Base-by-base conservation (phyloP, 2,797 vertebrate genomes). In the Lates japonicus region DNA sequence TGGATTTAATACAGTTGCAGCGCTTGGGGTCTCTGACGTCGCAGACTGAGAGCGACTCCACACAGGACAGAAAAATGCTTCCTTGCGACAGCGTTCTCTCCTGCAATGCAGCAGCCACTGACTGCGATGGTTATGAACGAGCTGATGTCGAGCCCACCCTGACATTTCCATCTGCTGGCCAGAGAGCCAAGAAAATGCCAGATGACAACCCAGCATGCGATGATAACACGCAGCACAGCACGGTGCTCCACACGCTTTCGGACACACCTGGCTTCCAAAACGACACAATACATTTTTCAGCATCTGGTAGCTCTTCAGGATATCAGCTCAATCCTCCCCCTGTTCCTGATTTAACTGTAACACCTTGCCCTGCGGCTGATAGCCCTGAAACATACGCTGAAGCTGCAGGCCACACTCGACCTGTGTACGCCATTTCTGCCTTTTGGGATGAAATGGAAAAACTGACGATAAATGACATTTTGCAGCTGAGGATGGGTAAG, bases 401-500 rank as follows among this genome's bases (percentile, higher is more conserved):
- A 79, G 77, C 85, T 1, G 22, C 67, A 3, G 92, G 90, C 29
- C 72, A 85, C 64, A 7, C 70, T 75, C 89, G 33, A 12, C 92
- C 94, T 0, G 90, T 96, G 55, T 96, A 89, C 14, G 94, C 94
- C 22, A 95, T 96, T 70, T 96, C 95, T 33, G 87, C 92, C 17
- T 96, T 96, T 76, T 96, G 96, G 96, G 90, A 96, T 41, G 94
- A 96, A 86, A 95, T 96, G 95, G 95, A 96, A 89, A 96, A 95
- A 84, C 58, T 95, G 61, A 96, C 96, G 0, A 96, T 96, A 73
- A 95, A 95, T 67, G 95, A 96, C 68, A 95, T 96, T 78, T 90
- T 96, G 70, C 93, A 95, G 70, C 90, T 96, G 3, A 92, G 88
- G 84, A 75, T 76, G 83, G 46, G 68, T 3, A 66, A 74, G 74